Evolutionary conservation across 2,888 invertebrate genomes (phyloP).

Genomic region (Quadriops clusia): DNA sequence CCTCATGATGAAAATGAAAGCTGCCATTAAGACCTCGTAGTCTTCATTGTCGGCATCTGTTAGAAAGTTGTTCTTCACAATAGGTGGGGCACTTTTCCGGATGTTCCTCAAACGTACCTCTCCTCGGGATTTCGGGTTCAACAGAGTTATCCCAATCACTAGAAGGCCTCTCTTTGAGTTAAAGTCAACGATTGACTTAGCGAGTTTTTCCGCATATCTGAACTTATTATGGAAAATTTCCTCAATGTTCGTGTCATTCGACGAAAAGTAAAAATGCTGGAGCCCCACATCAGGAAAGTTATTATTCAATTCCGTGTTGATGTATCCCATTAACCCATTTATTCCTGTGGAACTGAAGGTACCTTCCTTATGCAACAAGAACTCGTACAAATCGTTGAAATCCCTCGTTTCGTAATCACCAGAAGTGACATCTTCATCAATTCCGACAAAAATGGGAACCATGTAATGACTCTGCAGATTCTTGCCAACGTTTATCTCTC

Average conservation of each 20-base stretch:
- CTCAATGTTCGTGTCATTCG: slow-evolving; percentile 7
- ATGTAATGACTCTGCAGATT: slow-evolving; percentile 35
- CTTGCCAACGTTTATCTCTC: slow-evolving; percentile 25
- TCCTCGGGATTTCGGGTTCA: slow-evolving; percentile 40
- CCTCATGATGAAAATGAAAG: slow-evolving; percentile 34
- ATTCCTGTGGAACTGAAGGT: slow-evolving; percentile 34
- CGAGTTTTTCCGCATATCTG: slow-evolving; percentile 21
- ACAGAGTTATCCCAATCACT: slow-evolving; percentile 22
- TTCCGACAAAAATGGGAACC: slow-evolving; percentile 17
- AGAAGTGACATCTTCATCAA: slow-evolving; percentile 9
- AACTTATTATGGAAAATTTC: slow-evolving; percentile 17
- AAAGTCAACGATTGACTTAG: slow-evolving; percentile 19
- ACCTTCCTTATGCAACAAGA: slow-evolving; percentile 40
- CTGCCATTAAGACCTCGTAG: slow-evolving; percentile 40
- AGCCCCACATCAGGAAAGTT: slow-evolving; percentile 20
- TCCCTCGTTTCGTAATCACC: slow-evolving; percentile 5
- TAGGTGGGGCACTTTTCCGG: slow-evolving; percentile 33
- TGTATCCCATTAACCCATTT: slow-evolving; percentile 39
- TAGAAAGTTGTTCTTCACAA: slow-evolving; percentile 48
- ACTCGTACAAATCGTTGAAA: slow-evolving; percentile 33
- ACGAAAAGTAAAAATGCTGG: slow-evolving; percentile 20
- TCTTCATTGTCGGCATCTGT: slow-evolving; percentile 39
- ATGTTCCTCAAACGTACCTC: slow-evolving; percentile 36
- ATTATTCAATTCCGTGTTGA: slow-evolving; percentile 34
- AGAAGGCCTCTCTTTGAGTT: slow-evolving; percentile 24